Evolutionary conservation across 1,140 invertebrate species (phyloP), one percentile per base, ranked within the genome.

Genomic region (Brachionus angularis): DNA sequence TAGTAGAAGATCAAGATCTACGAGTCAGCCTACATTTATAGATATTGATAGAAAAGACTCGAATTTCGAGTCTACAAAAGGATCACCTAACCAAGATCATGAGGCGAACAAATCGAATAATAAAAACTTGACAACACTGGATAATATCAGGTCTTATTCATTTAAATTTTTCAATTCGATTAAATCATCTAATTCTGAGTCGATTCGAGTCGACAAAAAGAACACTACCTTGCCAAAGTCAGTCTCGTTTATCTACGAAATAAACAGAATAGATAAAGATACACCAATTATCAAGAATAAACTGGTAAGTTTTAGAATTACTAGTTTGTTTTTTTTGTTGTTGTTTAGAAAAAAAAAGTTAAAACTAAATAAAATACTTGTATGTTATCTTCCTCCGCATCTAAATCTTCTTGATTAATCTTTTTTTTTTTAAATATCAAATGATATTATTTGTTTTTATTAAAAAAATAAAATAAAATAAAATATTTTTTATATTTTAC

Each of bases 1-100:
- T 58, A 58, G 53, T 58, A 36, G 53, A 29, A 27, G 53, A 58
- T 58, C 53, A 8, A 58, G 53, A 39, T 58, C 53, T 14, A 58
- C 53, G 2, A 58, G 53, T 42, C 53, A 58, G 21, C 53, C 53
- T 0, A 39, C 53, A 1, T 31, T 58, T 5, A 8, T 12, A 4
- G 53, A 58, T 10, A 23, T 23, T 4, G 39, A 12, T 23, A 36
- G 53, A 58, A 58, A 58, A 58, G 33, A 39, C 33, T 58, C 53
- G 10, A 21, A n/a, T n/a, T n/a, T n/a, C n/a, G n/a, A n/a, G n/a
- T n/a, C n/a, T n/a, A n/a, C n/a, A n/a, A n/a, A n/a, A n/a, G n/a
- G n/a, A n/a, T n/a, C n/a, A n/a, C n/a, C n/a, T n/a, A n/a, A n/a
- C n/a, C n/a, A n/a, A n/a, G n/a, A n/a, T n/a, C n/a, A n/a, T n/a